Evolutionary conservation across 2,797 vertebrate species (phyloP).

Genomic region (Uromys caudimaculatus): DNA sequence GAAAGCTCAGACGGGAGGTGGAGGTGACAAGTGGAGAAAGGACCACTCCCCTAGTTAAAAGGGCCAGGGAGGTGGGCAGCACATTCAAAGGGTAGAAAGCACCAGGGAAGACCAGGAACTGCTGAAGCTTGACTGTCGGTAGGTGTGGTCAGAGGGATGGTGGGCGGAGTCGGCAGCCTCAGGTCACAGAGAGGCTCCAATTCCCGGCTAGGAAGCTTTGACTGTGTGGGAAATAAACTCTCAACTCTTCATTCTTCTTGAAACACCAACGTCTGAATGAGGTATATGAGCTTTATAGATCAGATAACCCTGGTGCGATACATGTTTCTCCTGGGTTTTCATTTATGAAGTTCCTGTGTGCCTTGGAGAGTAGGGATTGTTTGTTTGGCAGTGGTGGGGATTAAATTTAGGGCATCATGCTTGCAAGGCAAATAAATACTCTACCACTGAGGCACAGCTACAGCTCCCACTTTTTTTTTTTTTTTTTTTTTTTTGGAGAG

Average conservation of each 20-base stretch:
- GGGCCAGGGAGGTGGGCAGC: neutral
- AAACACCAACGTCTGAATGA: neutral
- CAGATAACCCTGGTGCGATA: neutral
- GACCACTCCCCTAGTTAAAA: neutral
- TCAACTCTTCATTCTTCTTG: neutral
- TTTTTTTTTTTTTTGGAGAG: neutral
- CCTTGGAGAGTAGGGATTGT: neutral
- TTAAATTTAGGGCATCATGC: neutral
- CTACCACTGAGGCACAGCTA: neutral
- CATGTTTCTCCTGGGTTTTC: slow-evolving; percentile 3
- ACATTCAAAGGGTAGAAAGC: neutral
- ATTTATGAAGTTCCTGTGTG: neutral
- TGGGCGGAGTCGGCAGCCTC: neutral
- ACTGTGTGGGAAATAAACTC: neutral
- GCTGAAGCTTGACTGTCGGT: neutral
- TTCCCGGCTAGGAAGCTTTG: neutral
- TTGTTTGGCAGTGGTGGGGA: neutral
- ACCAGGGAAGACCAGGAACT: neutral
- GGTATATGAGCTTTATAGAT: neutral
- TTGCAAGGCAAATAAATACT: neutral
- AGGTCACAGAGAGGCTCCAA: neutral
- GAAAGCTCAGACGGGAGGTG: neutral
- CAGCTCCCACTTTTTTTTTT: neutral
- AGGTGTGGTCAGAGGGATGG: neutral
- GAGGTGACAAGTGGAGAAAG: neutral